phyloP scores from a whole-genome alignment of 2,888 invertebrate genomes.

The Epiblema foenella region DNA sequence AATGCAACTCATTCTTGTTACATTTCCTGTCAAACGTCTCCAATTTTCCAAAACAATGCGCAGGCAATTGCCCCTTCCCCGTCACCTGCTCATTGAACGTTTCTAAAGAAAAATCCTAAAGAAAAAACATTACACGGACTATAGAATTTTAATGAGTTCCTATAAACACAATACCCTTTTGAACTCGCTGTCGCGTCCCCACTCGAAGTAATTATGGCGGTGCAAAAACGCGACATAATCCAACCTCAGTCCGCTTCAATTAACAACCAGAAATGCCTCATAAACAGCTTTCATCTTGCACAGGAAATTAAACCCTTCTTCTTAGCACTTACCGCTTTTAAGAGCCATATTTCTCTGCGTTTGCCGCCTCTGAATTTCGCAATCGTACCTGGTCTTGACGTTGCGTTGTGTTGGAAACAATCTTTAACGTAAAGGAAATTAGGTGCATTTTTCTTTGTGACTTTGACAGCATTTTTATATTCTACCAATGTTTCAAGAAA shows the following conservation, averaged over 20 bases:
- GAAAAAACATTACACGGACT: conserved; percentile 41
- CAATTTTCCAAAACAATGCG: conserved; percentile 18
- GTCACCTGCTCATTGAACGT: conserved; percentile 22
- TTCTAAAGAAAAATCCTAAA: conserved; percentile 34
- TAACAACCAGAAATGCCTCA: conserved; percentile 57
- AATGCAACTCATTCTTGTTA: background rate
- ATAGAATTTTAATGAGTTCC: conserved; percentile 64
- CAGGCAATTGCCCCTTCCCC: conserved; percentile 12
- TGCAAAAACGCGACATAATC: conserved; percentile 68
- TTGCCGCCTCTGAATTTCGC: conserved; percentile 49
- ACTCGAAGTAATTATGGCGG: conserved; percentile 64
- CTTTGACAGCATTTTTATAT: conserved; percentile 50
- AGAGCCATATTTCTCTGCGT: conserved; percentile 63
- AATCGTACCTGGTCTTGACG: conserved; percentile 51
- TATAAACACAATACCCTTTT: conserved; percentile 60
- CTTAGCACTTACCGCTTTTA: conserved; percentile 54
- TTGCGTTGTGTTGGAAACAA: conserved; percentile 53
- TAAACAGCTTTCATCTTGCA: conserved; percentile 57
- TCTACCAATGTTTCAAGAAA: conserved; percentile 57
- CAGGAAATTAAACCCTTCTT: conserved; percentile 69
- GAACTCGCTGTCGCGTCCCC: conserved; percentile 55
- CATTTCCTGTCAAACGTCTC: background rate
- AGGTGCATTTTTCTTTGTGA: conserved; percentile 53
- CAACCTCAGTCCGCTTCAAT: conserved; percentile 61
- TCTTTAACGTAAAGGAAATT: conserved; percentile 52